phyloP scores from a whole-genome alignment of 1,140 invertebrate species.

The Rhagoletis zephyria region DNA sequence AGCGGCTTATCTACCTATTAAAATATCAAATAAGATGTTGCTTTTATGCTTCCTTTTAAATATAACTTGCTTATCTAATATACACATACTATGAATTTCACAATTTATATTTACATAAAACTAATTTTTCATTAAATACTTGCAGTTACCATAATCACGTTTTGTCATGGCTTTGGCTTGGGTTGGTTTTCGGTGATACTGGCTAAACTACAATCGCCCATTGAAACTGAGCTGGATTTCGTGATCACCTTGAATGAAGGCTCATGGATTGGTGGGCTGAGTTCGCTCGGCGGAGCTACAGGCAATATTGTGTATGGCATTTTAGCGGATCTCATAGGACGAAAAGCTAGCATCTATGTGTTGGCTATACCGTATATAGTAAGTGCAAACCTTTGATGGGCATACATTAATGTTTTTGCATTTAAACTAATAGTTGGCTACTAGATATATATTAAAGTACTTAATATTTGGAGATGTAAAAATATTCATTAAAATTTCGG shows the following conservation, averaged over 20 bases:
- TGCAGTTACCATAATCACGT: slow-evolving; percentile 72
- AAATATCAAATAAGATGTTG: too few relatives aligned
- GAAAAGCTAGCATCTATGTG: slow-evolving; percentile 64
- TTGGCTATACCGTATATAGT: slow-evolving; percentile 68
- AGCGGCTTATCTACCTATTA: too few relatives aligned
- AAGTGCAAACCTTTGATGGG: slow-evolving; percentile 48
- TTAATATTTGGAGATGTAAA: too few relatives aligned
- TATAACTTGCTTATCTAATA: not conserved
- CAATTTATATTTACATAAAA: not conserved
- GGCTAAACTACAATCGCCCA: slow-evolving; percentile 66
- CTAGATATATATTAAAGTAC: too few relatives aligned
- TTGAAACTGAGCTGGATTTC: slow-evolving; percentile 65
- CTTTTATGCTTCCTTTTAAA: not conserved
- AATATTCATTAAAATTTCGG: too few relatives aligned
- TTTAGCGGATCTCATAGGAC: slow-evolving; percentile 72
- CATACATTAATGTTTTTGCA: not conserved
- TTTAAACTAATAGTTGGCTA: not conserved
- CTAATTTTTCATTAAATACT: not conserved
- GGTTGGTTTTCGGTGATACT: slow-evolving; percentile 74
- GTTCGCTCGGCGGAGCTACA: slow-evolving; percentile 66
- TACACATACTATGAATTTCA: not conserved
- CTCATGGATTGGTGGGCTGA: slow-evolving; percentile 69
- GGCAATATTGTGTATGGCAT: slow-evolving; percentile 70
- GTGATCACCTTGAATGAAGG: slow-evolving; percentile 65
- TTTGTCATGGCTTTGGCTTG: slow-evolving; percentile 73